Percentiles rank a stretch among this genome's conserved stretches.
Evolutionary conservation across 1,140 invertebrate genomes (phyloP).

Genomic region (Drosophila rhopaloa): DNA sequence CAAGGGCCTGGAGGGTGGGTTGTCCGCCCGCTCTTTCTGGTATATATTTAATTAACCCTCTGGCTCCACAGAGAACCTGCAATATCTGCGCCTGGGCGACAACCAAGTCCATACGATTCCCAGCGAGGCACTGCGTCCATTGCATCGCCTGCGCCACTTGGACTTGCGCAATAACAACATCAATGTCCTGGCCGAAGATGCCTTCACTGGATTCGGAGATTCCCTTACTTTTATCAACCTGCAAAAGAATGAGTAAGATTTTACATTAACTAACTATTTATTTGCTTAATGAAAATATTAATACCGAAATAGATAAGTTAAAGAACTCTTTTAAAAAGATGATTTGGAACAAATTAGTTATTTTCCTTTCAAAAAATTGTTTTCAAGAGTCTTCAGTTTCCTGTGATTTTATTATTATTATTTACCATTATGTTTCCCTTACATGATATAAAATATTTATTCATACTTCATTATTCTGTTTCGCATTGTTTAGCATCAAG

Average conservation of each 20-base stretch:
- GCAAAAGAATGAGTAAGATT: slow-evolving; percentile 94
- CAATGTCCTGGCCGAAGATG: slow-evolving; percentile 91
- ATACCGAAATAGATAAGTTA: neutral
- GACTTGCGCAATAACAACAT: slow-evolving; percentile 95
- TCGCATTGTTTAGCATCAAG: slow-evolving; percentile 88
- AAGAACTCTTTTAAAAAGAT: neutral
- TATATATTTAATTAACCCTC: neutral
- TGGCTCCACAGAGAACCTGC: slow-evolving; percentile 89
- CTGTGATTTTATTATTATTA: too few relatives aligned
- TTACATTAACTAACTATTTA: neutral
- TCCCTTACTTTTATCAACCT: slow-evolving; percentile 95
- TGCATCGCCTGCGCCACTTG: slow-evolving; percentile 94
- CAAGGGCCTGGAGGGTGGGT: slow-evolving; percentile 91
- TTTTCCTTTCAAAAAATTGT: too few relatives aligned
- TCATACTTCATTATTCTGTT: neutral
- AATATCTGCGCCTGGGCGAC: slow-evolving; percentile 94
- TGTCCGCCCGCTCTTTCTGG: neutral
- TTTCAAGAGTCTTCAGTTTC: too few relatives aligned
- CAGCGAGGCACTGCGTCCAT: slow-evolving; percentile 90
- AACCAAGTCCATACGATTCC: slow-evolving; percentile 94
- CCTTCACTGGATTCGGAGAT: slow-evolving; percentile 95
- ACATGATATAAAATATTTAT: too few relatives aligned
- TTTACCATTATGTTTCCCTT: too few relatives aligned
- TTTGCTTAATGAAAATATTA: neutral
- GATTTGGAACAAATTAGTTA: too few relatives aligned